These are phyloP conservation scores for Eurypyga helias DNA, from an alignment of 2,113 vertebrate species.

Conservation along the genomic window DNA sequence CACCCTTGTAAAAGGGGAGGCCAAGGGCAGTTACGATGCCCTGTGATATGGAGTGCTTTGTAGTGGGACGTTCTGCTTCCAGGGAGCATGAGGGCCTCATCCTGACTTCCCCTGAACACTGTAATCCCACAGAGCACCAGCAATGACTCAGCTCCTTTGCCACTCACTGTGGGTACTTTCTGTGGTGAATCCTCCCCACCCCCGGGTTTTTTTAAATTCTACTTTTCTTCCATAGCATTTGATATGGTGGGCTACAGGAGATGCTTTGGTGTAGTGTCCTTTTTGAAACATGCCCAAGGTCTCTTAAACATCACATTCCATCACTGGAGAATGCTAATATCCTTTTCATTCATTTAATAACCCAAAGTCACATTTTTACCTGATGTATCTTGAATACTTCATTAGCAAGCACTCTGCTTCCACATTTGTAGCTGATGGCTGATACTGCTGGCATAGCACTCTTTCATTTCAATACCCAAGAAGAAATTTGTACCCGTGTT, in stretches of 20 bases:
- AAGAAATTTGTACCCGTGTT: neutral
- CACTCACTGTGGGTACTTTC: neutral
- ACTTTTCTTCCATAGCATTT: neutral
- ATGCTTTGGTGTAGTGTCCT: neutral
- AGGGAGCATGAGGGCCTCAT: neutral
- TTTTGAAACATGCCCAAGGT: neutral
- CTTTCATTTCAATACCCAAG: neutral
- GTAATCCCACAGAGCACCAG: neutral
- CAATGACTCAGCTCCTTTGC: neutral
- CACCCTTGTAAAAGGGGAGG: neutral
- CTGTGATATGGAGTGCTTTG: neutral
- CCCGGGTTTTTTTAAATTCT: neutral
- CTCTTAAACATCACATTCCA: neutral
- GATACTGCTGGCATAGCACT: neutral
- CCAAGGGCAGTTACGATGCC: neutral
- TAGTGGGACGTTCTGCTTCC: neutral
- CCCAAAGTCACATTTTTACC: neutral
- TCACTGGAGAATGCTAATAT: neutral
- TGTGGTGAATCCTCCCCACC: slow-evolving; percentile 2
- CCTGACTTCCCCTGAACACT: neutral
- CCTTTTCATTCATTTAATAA: neutral
- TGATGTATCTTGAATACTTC: neutral
- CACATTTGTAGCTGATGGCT: neutral
- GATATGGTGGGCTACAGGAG: neutral
- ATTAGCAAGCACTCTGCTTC: neutral